Evolutionary conservation across 2,888 invertebrate species (phyloP).

Genomic region (Polia nebulosa): DNA sequence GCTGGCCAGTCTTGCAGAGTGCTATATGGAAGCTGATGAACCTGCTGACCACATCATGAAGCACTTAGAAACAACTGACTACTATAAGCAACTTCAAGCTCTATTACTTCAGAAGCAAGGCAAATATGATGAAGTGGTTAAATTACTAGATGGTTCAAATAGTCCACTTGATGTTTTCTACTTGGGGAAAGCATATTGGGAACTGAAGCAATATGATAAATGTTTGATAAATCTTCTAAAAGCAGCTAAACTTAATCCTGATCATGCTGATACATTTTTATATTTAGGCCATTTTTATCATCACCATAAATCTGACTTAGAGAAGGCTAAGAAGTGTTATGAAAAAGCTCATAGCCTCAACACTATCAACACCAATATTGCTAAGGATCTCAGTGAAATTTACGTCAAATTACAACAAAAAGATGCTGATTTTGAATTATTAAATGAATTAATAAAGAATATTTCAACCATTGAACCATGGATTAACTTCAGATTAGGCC

Average conservation of each 20-base stretch:
- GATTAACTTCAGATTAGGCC: conserved; percentile 96
- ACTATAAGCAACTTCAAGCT: conserved; percentile 86
- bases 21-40: conserved; percentile 81
- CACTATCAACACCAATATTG: conserved; percentile 92
- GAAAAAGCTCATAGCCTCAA: conserved; percentile 95
- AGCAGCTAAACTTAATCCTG: conserved; percentile 94
- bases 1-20: conserved; percentile 79
- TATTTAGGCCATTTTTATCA: conserved; percentile 95
- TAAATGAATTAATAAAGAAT: conserved; percentile 87
- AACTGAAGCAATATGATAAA: conserved; percentile 90
- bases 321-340: conserved; percentile 95
- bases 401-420: conserved; percentile 93
- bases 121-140: conserved; percentile 90
- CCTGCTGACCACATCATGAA: conserved; percentile 75
- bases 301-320: conserved; percentile 91
- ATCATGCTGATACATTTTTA: conserved; percentile 94
- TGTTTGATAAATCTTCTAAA: conserved; percentile 92
- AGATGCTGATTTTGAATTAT: conserved; percentile 92
- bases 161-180: conserved; percentile 90
- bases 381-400: conserved; percentile 94
- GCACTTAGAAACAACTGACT: conserved; percentile 75
- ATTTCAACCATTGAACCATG: conserved; percentile 92
- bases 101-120: conserved; percentile 87
- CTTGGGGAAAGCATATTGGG: conserved; percentile 92
- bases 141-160: conserved; percentile 86